Conservation (phyloP, 1,140 invertebrate genomes). For the Cydia pomonella region DNA sequence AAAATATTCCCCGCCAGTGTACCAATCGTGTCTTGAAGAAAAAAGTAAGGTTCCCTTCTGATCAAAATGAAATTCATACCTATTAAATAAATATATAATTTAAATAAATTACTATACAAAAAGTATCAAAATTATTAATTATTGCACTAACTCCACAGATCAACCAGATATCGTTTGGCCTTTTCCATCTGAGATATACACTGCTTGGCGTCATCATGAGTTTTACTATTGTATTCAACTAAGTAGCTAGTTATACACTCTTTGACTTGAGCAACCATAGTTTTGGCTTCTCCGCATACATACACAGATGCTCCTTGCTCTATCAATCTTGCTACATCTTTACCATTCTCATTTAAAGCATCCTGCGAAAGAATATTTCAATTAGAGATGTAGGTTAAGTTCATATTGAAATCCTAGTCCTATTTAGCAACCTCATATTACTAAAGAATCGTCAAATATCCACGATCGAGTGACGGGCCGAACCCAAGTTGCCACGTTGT, state of each 20-base stretch:
- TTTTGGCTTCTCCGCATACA: slow-evolving; percentile 89
- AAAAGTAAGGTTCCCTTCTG: neutral
- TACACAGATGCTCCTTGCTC: slow-evolving; percentile 83
- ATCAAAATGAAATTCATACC: neutral
- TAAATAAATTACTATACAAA: slow-evolving; percentile 20
- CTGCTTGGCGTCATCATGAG: slow-evolving; percentile 62
- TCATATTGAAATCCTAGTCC: neutral
- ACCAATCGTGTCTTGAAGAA: too few relatives aligned
- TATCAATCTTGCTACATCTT: slow-evolving; percentile 82
- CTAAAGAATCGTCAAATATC: slow-evolving; percentile 72
- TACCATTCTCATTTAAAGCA: slow-evolving; percentile 79
- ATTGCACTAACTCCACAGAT: slow-evolving; percentile 80
- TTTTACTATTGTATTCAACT: slow-evolving; percentile 63
- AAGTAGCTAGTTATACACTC: slow-evolving; percentile 82
- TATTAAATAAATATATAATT: slow-evolving; percentile 15
- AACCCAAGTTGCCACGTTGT: slow-evolving; percentile 65
- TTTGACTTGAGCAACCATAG: slow-evolving; percentile 86
- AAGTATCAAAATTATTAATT: slow-evolving; percentile 24
- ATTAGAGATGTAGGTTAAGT: neutral
- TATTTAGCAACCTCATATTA: slow-evolving; percentile 71
- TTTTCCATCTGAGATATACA: slow-evolving; percentile 70
- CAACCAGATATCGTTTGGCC: slow-evolving; percentile 79
- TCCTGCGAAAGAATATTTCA: slow-evolving; percentile 77
- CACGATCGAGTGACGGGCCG: slow-evolving; percentile 49
- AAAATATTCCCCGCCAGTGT: too few relatives aligned